Percentiles rank a stretch among this genome's conserved stretches.
Conservation (phyloP, 2,797 vertebrate genomes). For the Phrynocephalus guinanensis region DNA sequence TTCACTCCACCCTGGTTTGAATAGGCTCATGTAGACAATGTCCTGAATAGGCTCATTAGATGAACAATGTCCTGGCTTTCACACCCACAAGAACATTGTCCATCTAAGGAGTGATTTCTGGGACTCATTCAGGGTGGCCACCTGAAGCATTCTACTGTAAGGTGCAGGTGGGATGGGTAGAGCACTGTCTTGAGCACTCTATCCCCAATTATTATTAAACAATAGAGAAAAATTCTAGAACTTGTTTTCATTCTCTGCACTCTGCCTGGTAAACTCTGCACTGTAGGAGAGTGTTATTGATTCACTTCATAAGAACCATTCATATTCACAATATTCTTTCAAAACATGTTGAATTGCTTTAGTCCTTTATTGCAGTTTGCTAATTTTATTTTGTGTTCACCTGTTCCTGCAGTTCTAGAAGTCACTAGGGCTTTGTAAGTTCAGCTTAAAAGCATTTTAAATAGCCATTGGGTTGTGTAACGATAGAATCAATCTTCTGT, state of each 20-base stretch:
- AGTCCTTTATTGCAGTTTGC: conserved; percentile 43
- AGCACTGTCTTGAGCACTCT: no score
- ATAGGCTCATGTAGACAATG: no score
- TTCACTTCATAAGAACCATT: conserved; percentile 34
- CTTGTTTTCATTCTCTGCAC: neutral
- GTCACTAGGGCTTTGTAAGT: conserved; percentile 66
- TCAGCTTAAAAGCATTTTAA: conserved; percentile 64
- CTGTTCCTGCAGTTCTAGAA: conserved; percentile 59
- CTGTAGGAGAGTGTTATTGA: conserved; percentile 12
- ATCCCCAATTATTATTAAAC: no score
- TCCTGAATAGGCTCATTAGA: no score
- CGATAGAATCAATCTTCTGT: conserved; percentile 51
- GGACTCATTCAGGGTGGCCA: no score
- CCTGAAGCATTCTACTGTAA: no score
- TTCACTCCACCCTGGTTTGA: no score
- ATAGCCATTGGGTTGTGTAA: conserved; percentile 54
- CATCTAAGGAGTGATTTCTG: no score
- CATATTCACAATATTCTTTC: conserved; percentile 44
- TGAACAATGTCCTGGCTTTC: no score
- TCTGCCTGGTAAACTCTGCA: conserved; percentile 23
- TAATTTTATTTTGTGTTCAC: conserved; percentile 64
- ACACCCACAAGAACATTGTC: no score
- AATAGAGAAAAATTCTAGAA: neutral
- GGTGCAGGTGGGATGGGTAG: no score
- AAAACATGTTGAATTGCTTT: conserved; percentile 45